Conservation (phyloP, 2,888 invertebrate genomes). For the Drosophila antonietae region DNA sequence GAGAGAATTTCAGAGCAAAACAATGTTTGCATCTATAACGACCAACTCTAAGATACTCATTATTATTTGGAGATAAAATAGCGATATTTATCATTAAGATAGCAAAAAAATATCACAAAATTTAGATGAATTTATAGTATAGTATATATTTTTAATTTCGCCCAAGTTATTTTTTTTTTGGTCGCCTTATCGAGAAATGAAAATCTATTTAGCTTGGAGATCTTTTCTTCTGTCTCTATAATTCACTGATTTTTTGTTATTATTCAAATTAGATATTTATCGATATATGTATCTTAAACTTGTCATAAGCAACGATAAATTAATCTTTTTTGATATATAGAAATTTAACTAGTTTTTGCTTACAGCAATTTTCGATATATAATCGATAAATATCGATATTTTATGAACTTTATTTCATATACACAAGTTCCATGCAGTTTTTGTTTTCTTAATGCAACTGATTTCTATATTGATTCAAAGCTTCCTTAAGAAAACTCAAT, state of each 20-base stretch:
- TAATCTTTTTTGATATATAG: too few species aligned
- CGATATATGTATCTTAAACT: background rate
- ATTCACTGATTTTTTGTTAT: background rate
- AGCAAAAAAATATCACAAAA: too few species aligned
- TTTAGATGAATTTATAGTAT: too few species aligned
- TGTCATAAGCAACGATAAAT: background rate
- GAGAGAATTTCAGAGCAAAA: conserved; percentile 8
- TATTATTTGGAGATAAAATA: too few species aligned
- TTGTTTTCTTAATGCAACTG: background rate
- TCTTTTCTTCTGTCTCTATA: background rate
- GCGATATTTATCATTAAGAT: background rate
- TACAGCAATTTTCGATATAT: too few species aligned
- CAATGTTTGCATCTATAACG: background rate
- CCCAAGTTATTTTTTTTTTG: too few species aligned
- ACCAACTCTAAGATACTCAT: background rate
- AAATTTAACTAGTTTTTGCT: too few species aligned
- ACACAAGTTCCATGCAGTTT: background rate
- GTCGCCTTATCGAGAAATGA: background rate
- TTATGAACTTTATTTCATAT: background rate
- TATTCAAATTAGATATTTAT: background rate
- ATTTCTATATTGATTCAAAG: background rate
- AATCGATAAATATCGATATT: too few species aligned
- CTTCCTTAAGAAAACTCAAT: background rate
- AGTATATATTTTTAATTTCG: too few species aligned
- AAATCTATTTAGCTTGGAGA: background rate